Evolutionary conservation across 1,140 invertebrate species (phyloP).

Genomic region (Alviniconcha marisindica): DNA sequence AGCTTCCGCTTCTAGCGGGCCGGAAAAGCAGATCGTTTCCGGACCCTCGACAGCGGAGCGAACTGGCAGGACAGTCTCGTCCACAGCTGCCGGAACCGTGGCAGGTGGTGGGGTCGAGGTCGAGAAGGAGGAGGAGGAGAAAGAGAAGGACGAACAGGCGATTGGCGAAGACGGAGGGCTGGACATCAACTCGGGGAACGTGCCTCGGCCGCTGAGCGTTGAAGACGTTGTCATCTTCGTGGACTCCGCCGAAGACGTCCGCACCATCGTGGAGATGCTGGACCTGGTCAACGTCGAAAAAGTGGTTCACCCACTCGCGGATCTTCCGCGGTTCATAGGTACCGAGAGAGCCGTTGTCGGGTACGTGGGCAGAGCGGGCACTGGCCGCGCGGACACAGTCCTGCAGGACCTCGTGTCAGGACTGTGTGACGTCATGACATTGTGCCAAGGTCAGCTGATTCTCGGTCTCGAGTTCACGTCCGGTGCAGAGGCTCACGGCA

Average conservation of each 20-base stretch:
- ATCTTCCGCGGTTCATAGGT: not conserved
- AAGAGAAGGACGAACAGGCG: not conserved
- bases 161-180: not conserved
- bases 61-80: too few relatives aligned
- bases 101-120: too few relatives aligned
- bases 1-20: too few relatives aligned
- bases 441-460: conserved; percentile 36
- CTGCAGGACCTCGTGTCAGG: not conserved
- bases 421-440: conserved; percentile 18
- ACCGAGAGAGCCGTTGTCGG: not conserved
- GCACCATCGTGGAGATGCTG: not conserved
- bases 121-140: too few relatives aligned
- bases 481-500: not conserved
- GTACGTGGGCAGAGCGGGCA: not conserved
- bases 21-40: too few relatives aligned
- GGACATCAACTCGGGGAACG: conserved; percentile 14
- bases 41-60: too few relatives aligned
- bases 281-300: not conserved
- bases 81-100: too few relatives aligned
- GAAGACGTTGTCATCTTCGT: not conserved
- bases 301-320: not conserved
- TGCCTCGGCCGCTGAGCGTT: not conserved
- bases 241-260: not conserved
- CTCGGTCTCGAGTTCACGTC: not conserved
- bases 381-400: not conserved